Evolutionary conservation across 2,113 vertebrate species (phyloP).

Genomic region (Aegithalos caudatus): DNA sequence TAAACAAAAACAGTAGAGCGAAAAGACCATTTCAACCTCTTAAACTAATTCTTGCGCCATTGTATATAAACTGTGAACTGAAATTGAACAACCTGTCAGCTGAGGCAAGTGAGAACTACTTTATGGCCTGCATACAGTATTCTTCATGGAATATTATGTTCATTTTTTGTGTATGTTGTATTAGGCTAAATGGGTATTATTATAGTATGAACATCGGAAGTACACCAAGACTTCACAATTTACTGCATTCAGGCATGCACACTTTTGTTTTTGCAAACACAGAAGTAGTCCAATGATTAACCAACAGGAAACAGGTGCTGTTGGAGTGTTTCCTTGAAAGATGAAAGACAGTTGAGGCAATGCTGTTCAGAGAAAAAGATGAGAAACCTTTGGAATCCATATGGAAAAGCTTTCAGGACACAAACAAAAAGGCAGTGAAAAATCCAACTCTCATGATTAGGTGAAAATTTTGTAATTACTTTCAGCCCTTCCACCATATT

Average conservation of each 20-base stretch:
- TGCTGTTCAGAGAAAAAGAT: neutral
- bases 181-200: neutral
- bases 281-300: neutral
- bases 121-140: accelerated
- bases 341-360: neutral
- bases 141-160: neutral
- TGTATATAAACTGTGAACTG: neutral
- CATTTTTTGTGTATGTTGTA: neutral
- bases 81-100: neutral
- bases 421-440: neutral
- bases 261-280: neutral
- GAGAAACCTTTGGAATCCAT: neutral
- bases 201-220: neutral
- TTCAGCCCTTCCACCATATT: neutral
- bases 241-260: neutral
- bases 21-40: neutral
- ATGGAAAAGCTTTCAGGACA: neutral
- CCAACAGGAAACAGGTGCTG: neutral
- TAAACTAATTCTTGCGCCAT: neutral
- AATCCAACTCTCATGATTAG: neutral
- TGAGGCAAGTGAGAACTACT: neutral
- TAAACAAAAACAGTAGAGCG: neutral
- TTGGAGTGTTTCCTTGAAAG: neutral
- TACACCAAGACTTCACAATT: neutral
- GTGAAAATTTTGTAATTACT: neutral